phyloP scores from a whole-genome alignment of 2,113 vertebrate genomes.

The Chionodraco myersi region DNA sequence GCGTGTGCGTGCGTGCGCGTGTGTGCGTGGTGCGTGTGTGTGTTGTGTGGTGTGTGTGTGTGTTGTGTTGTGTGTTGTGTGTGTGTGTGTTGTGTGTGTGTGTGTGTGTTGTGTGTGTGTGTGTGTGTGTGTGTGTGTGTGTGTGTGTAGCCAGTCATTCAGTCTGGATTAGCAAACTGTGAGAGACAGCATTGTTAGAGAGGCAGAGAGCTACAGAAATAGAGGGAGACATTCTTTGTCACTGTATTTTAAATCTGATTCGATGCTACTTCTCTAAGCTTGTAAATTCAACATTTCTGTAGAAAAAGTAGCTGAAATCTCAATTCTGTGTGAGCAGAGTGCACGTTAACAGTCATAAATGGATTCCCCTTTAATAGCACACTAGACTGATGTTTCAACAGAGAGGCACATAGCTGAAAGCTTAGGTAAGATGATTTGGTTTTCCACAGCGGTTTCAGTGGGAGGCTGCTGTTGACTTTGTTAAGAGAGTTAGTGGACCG shows the following conservation, averaged over 20 bases:
- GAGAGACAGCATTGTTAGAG: slow-evolving; percentile 72
- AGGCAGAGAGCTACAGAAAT: slow-evolving; percentile 25
- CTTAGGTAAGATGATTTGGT: slow-evolving; percentile 41
- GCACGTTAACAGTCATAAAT: slow-evolving; percentile 3
- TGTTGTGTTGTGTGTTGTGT: slow-evolving; percentile 9
- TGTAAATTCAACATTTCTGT: neutral
- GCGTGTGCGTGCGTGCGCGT: slow-evolving; percentile 2
- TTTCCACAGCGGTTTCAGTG: slow-evolving; percentile 37
- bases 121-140: slow-evolving; percentile 5
- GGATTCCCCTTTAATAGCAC: slow-evolving; percentile 22
- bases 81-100: slow-evolving; percentile 16
- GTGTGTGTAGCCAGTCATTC: slow-evolving; percentile 61
- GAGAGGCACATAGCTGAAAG: slow-evolving; percentile 40
- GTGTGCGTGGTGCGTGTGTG: slow-evolving; percentile 5
- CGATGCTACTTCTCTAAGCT: neutral
- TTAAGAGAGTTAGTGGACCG: neutral
- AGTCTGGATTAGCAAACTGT: slow-evolving; percentile 72
- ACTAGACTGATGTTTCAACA: slow-evolving; percentile 38
- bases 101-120: slow-evolving; percentile 10
- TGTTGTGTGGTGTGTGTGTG: neutral
- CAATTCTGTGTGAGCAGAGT: neutral
- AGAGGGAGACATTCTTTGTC: slow-evolving; percentile 32
- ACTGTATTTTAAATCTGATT: slow-evolving; percentile 21
- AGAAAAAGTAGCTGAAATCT: slow-evolving; percentile 19
- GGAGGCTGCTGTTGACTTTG: slow-evolving; percentile 31